phyloP scores from a whole-genome alignment of 1,140 invertebrate genomes.

The Mya arenaria region DNA sequence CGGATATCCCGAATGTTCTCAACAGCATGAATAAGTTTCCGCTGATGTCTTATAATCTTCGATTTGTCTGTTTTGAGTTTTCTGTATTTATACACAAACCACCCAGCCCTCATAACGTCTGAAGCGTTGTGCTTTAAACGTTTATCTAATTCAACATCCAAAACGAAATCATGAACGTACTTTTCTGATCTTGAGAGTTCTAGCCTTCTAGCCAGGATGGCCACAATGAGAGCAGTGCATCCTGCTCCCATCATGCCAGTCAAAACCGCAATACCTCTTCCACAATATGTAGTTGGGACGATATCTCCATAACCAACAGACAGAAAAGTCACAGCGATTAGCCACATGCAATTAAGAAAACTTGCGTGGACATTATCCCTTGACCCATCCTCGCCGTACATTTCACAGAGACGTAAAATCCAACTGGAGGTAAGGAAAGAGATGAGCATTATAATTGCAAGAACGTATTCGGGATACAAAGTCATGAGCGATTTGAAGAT shows the following conservation, averaged over 20 bases:
- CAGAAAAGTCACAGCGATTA: constrained; percentile 80
- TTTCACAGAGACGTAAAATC: constrained; percentile 77
- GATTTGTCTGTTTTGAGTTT: constrained; percentile 49
- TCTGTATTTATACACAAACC: constrained; percentile 76
- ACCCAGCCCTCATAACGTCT: constrained; percentile 78
- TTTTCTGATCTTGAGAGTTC: constrained; percentile 79
- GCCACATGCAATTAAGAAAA: constrained; percentile 79
- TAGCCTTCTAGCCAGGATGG: constrained; percentile 79
- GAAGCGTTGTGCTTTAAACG: constrained; percentile 78
- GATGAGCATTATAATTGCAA: constrained; percentile 75
- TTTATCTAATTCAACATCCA: constrained; percentile 78
- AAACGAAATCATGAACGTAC: constrained; percentile 80
- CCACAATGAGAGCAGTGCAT: constrained; percentile 80
- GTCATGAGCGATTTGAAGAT: constrained; percentile 81
- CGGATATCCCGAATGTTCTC: constrained; percentile 77
- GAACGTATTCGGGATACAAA: constrained; percentile 78
- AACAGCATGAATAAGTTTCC: constrained; percentile 75
- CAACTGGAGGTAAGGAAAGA: constrained; percentile 77
- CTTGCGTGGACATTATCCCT: constrained; percentile 67
- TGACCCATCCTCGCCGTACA: constrained; percentile 64
- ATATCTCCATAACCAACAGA: constrained; percentile 81
- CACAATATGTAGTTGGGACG: constrained; percentile 79
- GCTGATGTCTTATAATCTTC: constrained; percentile 65
- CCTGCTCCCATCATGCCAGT: constrained; percentile 80
- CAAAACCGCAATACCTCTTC: constrained; percentile 77